Percentiles rank a stretch among this genome's conserved stretches.
phyloP scores from a whole-genome alignment of 2,888 invertebrate genomes.

The Apotomis capreana region DNA sequence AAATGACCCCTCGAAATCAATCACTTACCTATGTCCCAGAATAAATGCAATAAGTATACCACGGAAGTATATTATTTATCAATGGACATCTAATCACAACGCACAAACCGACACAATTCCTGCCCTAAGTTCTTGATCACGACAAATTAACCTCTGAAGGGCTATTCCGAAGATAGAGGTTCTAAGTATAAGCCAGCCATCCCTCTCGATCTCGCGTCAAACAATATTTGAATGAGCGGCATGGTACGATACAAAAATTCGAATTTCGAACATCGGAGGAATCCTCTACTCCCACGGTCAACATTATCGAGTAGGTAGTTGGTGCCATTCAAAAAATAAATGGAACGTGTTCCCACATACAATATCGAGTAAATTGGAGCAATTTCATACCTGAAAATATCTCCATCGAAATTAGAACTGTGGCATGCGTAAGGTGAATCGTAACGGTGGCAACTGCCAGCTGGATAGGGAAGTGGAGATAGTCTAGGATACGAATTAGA shows the following conservation, averaged over 20 bases:
- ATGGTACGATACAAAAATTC: no score
- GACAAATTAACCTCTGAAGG: constrained; percentile 1
- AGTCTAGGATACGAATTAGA: no score
- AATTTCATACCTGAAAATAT: constrained; percentile 65
- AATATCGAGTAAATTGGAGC: constrained; percentile 67
- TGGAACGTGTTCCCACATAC: constrained; percentile 49
- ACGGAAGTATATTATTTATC: background rate
- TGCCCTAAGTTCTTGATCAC: background rate
- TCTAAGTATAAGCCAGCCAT: no score
- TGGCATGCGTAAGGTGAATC: constrained; percentile 65
- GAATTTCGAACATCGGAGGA: no score
- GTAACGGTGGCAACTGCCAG: background rate
- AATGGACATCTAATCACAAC: background rate
- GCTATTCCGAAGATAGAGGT: no score
- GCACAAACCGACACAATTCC: constrained; percentile 11
- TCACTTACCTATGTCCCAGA: no score
- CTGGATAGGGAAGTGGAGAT: no score
- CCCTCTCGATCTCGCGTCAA: no score
- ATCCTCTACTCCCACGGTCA: constrained; percentile 6
- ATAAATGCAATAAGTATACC: background rate
- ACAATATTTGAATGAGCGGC: no score
- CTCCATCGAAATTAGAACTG: constrained; percentile 66
- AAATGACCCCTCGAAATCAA: no score
- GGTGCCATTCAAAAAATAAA: constrained; percentile 15
- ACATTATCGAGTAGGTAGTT: constrained; percentile 6